Base-by-base conservation (phyloP, 2,113 vertebrate species). In the Alaudala cheleensis region DNA sequence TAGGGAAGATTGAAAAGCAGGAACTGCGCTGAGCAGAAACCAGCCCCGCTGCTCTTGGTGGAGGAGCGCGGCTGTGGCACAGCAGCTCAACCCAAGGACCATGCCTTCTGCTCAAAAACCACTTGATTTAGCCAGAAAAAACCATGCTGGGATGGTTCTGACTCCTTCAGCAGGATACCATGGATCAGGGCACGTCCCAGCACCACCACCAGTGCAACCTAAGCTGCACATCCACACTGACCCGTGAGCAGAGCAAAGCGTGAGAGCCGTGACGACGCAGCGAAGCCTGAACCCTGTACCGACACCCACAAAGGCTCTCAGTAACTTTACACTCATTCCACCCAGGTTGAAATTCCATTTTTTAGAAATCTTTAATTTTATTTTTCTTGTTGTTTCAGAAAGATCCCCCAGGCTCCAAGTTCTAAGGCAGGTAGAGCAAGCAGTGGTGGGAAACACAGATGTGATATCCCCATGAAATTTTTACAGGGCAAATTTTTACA, bases 251-350 rank as follows among this genome's bases (percentile, higher is more conserved):
- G 60, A 77, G 19, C 34, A 6, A 37, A 65, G 62, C 0, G 0
- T 0, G 15, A 61, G 24, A 54, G 3, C 39, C 0, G 0, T 1
- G 5, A 24, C 0, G 21, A 26, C 1, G 4, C 54, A 6, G 54
- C 1, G 40, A 61, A 69, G 51, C 8, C 26, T 15, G 16, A 83
- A 31, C 40, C 12, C 7, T 11, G 15, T 1, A 34, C 44, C 28
- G 57, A 73, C 2, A 1, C 24, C 14, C 54, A 25, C 14, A 8
- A 33, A 44, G 39, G 37, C 24, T 25, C 69, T 28, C 2, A 1
- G 37, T 26, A 84, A 39, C 28, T 57, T 44, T 11, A 33, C 12
- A 0, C 17, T 62, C 20, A 5, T 28, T 69, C 33, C 10, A 21
- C 18, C 2, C 24, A 12, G 6, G 10, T 0, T 19, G 14, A 69